A percentile compares a stretch with the other conserved stretches of the same genome.
Conservation (phyloP, 2,888 invertebrate genomes). For the Polyommatus icarus region DNA sequence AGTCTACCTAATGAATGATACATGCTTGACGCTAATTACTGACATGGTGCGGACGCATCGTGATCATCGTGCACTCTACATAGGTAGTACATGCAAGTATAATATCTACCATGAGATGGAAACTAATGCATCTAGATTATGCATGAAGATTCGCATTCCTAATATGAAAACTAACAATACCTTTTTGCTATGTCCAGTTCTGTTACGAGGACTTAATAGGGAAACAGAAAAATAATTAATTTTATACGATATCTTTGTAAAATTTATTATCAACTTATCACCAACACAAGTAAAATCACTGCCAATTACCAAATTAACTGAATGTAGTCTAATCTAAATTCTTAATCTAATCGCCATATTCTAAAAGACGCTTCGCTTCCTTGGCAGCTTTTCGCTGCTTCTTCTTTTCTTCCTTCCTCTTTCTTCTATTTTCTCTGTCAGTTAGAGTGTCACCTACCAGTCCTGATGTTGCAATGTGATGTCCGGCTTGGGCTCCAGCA, state of each 20-base stretch:
- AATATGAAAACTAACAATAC: conserved; percentile 11
- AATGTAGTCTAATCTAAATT: conserved; percentile 9
- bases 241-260: neutral
- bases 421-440: conserved; percentile 46
- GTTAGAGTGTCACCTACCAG: conserved; percentile 61
- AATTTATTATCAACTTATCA: neutral
- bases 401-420: conserved; percentile 56
- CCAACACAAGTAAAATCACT: conserved; percentile 13
- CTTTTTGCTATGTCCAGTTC: conserved; percentile 5
- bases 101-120: neutral
- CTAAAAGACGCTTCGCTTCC: conserved; percentile 36
- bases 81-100: neutral
- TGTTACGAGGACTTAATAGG: neutral
- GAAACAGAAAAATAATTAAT: conserved; percentile 20
- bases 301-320: neutral
- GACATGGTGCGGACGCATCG: neutral
- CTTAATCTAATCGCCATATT: conserved; percentile 34
- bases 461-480: conserved; percentile 55
- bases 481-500: conserved; percentile 66
- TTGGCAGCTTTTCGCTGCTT: conserved; percentile 47
- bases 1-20: conserved; percentile 8
- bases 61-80: conserved; percentile 16
- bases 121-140: neutral
- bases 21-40: conserved; percentile 19
- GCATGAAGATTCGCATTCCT: neutral